Evolutionary conservation across 2,113 vertebrate species (phyloP).

Genomic region (Rissa tridactyla): DNA sequence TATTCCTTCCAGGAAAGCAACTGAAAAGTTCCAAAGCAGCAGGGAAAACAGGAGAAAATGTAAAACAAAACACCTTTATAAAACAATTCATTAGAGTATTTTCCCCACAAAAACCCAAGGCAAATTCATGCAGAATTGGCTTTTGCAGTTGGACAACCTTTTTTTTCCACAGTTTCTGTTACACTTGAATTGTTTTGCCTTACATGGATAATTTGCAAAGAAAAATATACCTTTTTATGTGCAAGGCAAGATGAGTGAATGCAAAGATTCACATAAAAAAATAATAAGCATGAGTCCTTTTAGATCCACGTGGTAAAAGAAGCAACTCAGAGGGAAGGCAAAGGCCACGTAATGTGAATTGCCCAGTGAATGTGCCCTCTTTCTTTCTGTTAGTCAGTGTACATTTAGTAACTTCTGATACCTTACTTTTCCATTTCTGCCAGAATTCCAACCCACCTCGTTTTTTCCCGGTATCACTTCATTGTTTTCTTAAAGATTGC

Average conservation of each 20-base stretch:
- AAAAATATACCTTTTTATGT: neutral
- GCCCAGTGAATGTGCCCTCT: neutral
- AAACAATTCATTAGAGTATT: neutral
- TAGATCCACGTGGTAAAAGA: neutral
- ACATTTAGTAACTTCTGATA: neutral
- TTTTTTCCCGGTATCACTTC: neutral
- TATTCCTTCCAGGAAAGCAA: neutral
- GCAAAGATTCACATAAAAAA: neutral
- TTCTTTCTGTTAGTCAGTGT: neutral
- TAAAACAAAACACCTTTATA: neutral
- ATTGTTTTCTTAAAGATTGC: neutral
- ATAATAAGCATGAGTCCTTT: neutral
- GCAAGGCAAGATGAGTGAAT: neutral
- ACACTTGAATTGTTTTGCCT: neutral
- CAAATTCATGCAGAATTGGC: neutral
- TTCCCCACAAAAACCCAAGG: neutral
- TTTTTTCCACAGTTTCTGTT: neutral
- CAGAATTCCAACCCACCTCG: neutral
- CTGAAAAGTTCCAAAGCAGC: neutral
- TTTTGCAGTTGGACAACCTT: neutral
- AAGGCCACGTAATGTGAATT: neutral
- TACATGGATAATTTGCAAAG: neutral
- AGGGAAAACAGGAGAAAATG: neutral
- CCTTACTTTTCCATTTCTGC: neutral
- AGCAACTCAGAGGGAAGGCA: neutral